These are phyloP conservation scores for Athene noctua DNA, from an alignment of 2,113 vertebrate species.

Conservation along the genomic window DNA sequence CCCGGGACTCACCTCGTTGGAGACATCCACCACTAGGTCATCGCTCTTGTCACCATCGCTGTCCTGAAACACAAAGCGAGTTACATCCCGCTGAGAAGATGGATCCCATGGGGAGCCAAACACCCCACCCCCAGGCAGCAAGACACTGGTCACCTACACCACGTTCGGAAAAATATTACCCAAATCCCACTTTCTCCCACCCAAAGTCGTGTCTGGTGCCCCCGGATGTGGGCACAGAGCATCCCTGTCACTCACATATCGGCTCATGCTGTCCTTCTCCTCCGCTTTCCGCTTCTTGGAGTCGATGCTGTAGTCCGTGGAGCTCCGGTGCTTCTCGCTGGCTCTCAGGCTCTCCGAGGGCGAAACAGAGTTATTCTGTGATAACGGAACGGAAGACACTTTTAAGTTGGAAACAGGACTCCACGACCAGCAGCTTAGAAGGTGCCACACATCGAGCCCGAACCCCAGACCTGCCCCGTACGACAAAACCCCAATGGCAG, in stretches of 20 bases:
- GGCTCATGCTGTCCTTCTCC: slow-evolving; percentile 93
- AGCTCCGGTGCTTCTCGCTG: slow-evolving; percentile 92
- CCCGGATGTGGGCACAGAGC: too few species aligned
- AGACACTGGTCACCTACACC: neutral
- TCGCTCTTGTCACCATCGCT: slow-evolving; percentile 98
- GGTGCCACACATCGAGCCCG: neutral
- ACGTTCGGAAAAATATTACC: accelerated
- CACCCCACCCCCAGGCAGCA: neutral
- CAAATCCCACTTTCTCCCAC: accelerated
- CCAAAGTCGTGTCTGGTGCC: too few species aligned
- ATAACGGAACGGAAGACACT: accelerated
- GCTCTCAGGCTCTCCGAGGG: slow-evolving; percentile 91
- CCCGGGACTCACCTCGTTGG: slow-evolving; percentile 85
- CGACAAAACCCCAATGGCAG: accelerated
- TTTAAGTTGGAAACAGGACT: accelerated
- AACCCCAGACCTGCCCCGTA: neutral
- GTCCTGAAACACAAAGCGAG: slow-evolving; percentile 74
- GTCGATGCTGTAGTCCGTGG: slow-evolving; percentile 88
- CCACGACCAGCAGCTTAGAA: accelerated
- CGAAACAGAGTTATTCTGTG: slow-evolving; percentile 93
- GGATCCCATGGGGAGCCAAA: neutral
- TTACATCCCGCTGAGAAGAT: neutral
- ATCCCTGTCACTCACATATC: slow-evolving; percentile 81
- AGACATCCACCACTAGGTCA: slow-evolving; percentile 94
- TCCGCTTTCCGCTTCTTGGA: slow-evolving; percentile 94